A percentile compares a stretch with the other conserved stretches of the same genome.
Evolutionary conservation across 2,888 invertebrate species (phyloP).

Genomic region (Leuctra nigra): DNA sequence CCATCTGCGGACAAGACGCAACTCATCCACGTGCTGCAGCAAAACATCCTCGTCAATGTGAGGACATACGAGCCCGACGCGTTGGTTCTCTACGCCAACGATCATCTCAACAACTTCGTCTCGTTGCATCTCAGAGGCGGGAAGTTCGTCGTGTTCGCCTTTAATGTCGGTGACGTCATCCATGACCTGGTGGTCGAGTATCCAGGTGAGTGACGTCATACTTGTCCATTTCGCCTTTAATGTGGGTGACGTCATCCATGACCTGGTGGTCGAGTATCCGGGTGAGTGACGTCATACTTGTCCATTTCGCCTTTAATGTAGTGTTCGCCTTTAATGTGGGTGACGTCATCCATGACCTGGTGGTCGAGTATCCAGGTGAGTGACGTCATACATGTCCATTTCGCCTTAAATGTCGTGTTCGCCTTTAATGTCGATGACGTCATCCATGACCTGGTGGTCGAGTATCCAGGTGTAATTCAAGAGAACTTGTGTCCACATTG

Average conservation of each 20-base stretch:
- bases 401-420: slow-evolving; percentile 79
- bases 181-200: slow-evolving; percentile 71
- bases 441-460: slow-evolving; percentile 71
- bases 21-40: slow-evolving; percentile 66
- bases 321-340: slow-evolving; percentile 80
- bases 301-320: slow-evolving; percentile 79
- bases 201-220: slow-evolving; percentile 40
- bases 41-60: slow-evolving; percentile 80
- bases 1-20: slow-evolving; percentile 54
- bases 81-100: slow-evolving; percentile 83
- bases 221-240: slow-evolving; percentile 81
- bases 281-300: slow-evolving; percentile 39
- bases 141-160: slow-evolving; percentile 73
- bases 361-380: slow-evolving; percentile 58
- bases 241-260: slow-evolving; percentile 68
- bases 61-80: slow-evolving; percentile 79
- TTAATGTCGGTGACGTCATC: slow-evolving; percentile 75
- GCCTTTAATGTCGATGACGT: slow-evolving; percentile 76
- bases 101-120: slow-evolving; percentile 88
- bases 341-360: slow-evolving; percentile 71
- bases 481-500: too few species aligned
- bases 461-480: slow-evolving; percentile 56
- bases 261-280: slow-evolving; percentile 67
- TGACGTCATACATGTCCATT: slow-evolving; percentile 53
- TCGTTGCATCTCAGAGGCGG: slow-evolving; percentile 78